Conservation (phyloP, 2,113 vertebrate genomes). For the Megaceryle maxima region DNA sequence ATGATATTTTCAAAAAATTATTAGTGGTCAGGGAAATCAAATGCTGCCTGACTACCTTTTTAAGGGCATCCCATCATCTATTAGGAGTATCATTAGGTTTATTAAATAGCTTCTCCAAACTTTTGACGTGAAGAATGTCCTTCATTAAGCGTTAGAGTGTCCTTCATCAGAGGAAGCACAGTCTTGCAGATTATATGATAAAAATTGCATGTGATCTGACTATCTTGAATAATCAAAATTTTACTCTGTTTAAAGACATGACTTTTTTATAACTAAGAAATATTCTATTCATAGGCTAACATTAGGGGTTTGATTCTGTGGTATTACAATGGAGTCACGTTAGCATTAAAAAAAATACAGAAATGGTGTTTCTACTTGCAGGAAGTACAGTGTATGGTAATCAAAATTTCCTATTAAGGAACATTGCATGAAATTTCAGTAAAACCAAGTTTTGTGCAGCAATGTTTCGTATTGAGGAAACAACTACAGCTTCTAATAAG, state of each 20-base stretch:
- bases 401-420: not conserved
- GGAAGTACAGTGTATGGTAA: not conserved
- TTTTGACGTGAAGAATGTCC: conserved; percentile 46
- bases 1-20: not conserved
- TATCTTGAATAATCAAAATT: not conserved
- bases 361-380: not conserved
- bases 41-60: not conserved
- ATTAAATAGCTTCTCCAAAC: conserved; percentile 42
- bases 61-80: not conserved
- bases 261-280: not conserved
- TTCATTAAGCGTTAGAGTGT: conserved; percentile 4
- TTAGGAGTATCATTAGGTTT: conserved; percentile 11
- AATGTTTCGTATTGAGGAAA: not conserved
- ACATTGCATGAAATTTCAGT: not conserved
- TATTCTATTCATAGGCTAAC: not conserved
- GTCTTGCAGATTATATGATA: not conserved
- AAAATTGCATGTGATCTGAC: conserved; percentile 16
- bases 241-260: not conserved
- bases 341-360: not conserved
- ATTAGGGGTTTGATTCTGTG: not conserved
- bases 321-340: not conserved
- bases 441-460: not conserved
- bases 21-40: not conserved
- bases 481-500: not conserved
- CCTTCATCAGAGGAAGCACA: not conserved